Evolutionary conservation across 2,888 invertebrate species (phyloP), one percentile per base, ranked within the genome.

Genomic region (Pelosia muscerda): DNA sequence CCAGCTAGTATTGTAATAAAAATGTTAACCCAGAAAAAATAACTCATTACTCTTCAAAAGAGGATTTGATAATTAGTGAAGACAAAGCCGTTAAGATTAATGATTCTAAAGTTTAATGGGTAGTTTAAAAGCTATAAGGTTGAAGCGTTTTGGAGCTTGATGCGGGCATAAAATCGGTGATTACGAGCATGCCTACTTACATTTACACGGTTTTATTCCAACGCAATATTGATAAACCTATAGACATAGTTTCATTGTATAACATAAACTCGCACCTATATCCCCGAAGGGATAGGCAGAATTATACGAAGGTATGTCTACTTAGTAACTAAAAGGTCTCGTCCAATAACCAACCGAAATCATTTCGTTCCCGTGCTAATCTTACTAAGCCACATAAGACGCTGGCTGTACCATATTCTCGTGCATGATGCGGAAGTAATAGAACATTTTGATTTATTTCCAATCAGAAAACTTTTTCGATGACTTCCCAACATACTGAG

Each of bases 21-120:
- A 42, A 19, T 19, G 19, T 42, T 19, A 34, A 42, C 19, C 0
- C 9, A 49, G 49, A 49, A n/a, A 49, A n/a, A 49, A 49, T 9
- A n/a, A n/a, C 49, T 72, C 10, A 31, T 53, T 63, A 23, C 13
- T 11, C 26, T 25, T 26, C 13, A 53, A 62, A 53, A 62, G 26
- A 49, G 10, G 28, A 49, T n/a, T 49, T n/a, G 49, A 49, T n/a
- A 49, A 49, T 49, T 42, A 49, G 8, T 28, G 19, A n/a, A 59
- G 8, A 49, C n/a, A 49, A 9, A n/a, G n/a, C 49, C 9, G 49
- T 49, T 49, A 49, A 49, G 49, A 49, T 49, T 19, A 49, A 49
- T n/a, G 49, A 49, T 49, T 49, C 8, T n/a, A 9, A 49, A 49
- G 49, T 49, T 49, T 49, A n/a, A 49, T 49, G 49, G 49, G 22